Evolutionary conservation across 2,888 invertebrate species (phyloP), one percentile per base, ranked within the genome.

Genomic region (Cylloceria caligata): DNA sequence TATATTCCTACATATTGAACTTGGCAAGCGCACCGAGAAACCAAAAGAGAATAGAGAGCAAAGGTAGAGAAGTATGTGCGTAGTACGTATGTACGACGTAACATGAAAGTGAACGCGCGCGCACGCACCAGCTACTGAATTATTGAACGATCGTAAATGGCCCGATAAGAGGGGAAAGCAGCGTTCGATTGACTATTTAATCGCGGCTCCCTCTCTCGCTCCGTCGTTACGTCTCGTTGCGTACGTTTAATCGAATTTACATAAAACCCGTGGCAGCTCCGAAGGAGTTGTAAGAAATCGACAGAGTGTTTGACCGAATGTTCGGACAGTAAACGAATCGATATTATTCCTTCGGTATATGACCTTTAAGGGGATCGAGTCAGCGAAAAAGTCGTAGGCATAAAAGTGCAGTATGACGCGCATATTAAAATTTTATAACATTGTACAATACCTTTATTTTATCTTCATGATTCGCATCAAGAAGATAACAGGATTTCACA

Each of bases 131-230:
- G 74, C 27, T 72, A 16, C 81, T 84, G 83, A 85, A 85, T 86
- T 85, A 86, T 86, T 84, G 83, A 86, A 84, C 83, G 83, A 81
- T 84, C 80, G 83, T 81, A 84, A 86, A 85, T 84, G 83, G 83
- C 52, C 81, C 83, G 83, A 80, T 72, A n/a, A 71, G 76, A 76
- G 62, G 42, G 64, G 68, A 83, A 75, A 80, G 27, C 76, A 67
- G 62, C 78, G 82, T 84, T 79, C 85, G 77, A 81, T 85, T 84
- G 84, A 83, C 81, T 83, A 86, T 86, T 85, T 86, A 85, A 86
- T 84, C 85, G 81, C 62, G 60, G 72, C 52, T 64, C 65, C 52
- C 67, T 49, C 36, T 52, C 16, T 34, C 55, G 30, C 30, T 52
- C 13, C 36, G 27, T 60, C 27, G 45, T 68, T 67, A 57, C 57